phyloP scores from a whole-genome alignment of 2,113 vertebrate species.

The Anolis sagrei region DNA sequence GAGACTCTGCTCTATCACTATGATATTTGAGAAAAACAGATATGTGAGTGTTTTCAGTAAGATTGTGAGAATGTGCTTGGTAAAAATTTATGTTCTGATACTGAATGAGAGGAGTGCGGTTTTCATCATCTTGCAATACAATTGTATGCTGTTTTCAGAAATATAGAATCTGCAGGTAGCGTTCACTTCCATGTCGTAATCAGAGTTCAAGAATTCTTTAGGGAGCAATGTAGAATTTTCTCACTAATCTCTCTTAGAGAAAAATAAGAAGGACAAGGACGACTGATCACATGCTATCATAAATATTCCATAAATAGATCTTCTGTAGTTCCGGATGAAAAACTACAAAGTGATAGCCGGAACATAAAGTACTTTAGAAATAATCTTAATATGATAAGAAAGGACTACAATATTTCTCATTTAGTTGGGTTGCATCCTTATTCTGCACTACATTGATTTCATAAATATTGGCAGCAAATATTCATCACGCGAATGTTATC shows the following conservation, averaged over 20 bases:
- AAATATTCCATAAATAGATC: not conserved
- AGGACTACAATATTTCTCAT: not conserved
- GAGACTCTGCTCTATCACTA: too few species aligned
- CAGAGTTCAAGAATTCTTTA: not conserved
- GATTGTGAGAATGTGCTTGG: not conserved
- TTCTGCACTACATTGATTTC: not conserved
- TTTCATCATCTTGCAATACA: slow-evolving; percentile 11
- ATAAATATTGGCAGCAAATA: not conserved
- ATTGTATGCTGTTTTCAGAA: slow-evolving; percentile 1
- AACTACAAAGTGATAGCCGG: not conserved
- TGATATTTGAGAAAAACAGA: not conserved
- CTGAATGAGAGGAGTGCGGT: not conserved
- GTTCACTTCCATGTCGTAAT: not conserved
- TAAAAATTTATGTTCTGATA: not conserved
- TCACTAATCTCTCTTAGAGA: not conserved
- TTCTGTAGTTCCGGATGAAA: not conserved
- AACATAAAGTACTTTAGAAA: not conserved
- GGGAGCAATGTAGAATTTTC: not conserved
- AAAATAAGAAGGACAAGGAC: not conserved
- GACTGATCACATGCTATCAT: not conserved
- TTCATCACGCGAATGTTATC: not conserved
- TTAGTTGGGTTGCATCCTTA: fast-evolving
- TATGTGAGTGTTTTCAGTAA: not conserved
- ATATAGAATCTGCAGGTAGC: not conserved
- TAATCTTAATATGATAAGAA: not conserved